A percentile compares a stretch with the other conserved stretches of the same genome.
Evolutionary conservation across 1,140 invertebrate genomes (phyloP).

Genomic region (Arion vulgaris): DNA sequence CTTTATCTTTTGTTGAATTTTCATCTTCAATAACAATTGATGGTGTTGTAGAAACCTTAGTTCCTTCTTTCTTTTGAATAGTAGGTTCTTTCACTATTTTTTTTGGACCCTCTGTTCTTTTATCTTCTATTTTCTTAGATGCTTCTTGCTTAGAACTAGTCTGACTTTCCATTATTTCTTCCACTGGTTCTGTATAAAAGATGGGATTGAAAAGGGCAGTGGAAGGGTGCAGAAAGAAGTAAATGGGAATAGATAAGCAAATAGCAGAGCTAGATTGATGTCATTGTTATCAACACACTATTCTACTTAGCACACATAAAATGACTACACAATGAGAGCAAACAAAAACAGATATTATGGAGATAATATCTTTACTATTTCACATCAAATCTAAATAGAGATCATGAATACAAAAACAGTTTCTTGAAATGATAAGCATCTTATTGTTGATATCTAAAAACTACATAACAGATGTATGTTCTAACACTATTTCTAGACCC

Average conservation of each 20-base stretch:
- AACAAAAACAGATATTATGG: neutral
- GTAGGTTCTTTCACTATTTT: constrained; percentile 39
- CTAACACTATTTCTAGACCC: neutral
- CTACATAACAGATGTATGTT: neutral
- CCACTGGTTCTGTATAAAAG: neutral
- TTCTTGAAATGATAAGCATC: too few species aligned
- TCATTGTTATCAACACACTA: neutral
- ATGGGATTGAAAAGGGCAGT: neutral
- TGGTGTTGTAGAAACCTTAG: constrained; percentile 41
- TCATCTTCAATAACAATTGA: constrained; percentile 51
- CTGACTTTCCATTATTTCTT: constrained; percentile 28
- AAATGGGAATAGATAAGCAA: neutral
- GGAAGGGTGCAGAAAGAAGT: neutral
- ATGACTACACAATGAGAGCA: neutral
- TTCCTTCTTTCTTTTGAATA: constrained; percentile 33
- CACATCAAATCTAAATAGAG: neutral
- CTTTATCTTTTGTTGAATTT: constrained; percentile 3
- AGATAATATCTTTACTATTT: too few species aligned
- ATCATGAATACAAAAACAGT: too few species aligned
- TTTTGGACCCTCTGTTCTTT: constrained; percentile 29
- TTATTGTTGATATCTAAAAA: neutral
- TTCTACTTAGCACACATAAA: too few species aligned
- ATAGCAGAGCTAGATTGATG: neutral
- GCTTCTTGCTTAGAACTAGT: constrained; percentile 35
- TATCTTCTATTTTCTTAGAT: constrained; percentile 40